phyloP scores from a whole-genome alignment of 2,113 vertebrate genomes.

The Siniperca knerii region DNA sequence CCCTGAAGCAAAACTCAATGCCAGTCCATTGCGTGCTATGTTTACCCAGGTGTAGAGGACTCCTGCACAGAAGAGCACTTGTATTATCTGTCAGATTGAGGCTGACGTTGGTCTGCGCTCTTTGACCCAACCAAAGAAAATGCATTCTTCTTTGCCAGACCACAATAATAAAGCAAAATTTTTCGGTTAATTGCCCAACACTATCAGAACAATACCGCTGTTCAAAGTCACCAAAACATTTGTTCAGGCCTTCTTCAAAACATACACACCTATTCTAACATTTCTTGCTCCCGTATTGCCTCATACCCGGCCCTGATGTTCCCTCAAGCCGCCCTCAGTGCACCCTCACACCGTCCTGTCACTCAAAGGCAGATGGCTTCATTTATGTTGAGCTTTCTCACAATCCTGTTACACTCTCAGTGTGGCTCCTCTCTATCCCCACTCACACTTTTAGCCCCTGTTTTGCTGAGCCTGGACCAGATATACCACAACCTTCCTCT shows the following conservation, averaged over 20 bases:
- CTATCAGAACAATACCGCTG: no score
- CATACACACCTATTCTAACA: background rate
- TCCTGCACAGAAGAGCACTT: conserved; percentile 9
- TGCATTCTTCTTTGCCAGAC: background rate
- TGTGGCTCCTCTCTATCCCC: conserved; percentile 21
- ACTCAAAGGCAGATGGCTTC: conserved; percentile 47
- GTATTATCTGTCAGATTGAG: conserved; percentile 13
- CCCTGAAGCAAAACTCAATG: no score
- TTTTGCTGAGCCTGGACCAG: conserved; percentile 50
- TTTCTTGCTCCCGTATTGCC: conserved; percentile 13
- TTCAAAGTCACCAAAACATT: background rate
- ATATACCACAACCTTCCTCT: conserved; percentile 27
- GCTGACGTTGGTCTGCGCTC: no score
- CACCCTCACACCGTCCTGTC: conserved; percentile 18
- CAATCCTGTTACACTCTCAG: conserved; percentile 35
- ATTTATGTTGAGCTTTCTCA: conserved; percentile 22
- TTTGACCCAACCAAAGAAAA: background rate
- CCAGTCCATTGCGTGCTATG: background rate
- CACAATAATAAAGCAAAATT: background rate
- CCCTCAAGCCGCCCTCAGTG: background rate
- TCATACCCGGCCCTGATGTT: background rate
- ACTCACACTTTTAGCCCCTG: conserved; percentile 13
- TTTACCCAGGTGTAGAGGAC: conserved; percentile 11
- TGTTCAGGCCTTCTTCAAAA: background rate
- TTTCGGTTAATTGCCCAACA: background rate